Evolutionary conservation across 2,888 invertebrate genomes (phyloP).

Genomic region (Lumbricus terrestris): DNA sequence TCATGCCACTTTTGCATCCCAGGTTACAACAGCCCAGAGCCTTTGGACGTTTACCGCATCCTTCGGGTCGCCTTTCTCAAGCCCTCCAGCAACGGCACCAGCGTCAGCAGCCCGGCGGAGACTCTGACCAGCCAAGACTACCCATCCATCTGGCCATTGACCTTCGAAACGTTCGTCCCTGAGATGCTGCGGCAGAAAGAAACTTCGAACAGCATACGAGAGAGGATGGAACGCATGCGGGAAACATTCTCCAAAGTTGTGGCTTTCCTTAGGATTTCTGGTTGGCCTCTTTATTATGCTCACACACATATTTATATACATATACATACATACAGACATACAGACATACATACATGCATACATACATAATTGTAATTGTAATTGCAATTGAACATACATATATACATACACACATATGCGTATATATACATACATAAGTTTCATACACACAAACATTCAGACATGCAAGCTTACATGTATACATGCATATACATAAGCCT

Average conservation of each 20-base stretch:
- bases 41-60: constrained; percentile 36
- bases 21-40: constrained; percentile 31
- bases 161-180: constrained; percentile 41
- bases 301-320: neutral
- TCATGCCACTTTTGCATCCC: constrained; percentile 35
- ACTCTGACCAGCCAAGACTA: neutral
- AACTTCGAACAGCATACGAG: constrained; percentile 21
- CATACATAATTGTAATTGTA: too few species aligned
- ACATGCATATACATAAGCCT: too few species aligned
- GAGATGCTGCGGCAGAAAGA: constrained; percentile 35
- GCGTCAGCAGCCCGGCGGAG: neutral
- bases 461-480: too few species aligned
- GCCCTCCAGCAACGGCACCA: constrained; percentile 18
- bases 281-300: constrained; percentile 18
- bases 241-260: constrained; percentile 36
- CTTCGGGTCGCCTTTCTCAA: constrained; percentile 29
- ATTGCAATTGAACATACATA: too few species aligned
- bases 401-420: neutral
- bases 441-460: too few species aligned
- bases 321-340: neutral
- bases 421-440: too few species aligned
- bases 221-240: constrained; percentile 39
- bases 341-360: neutral
- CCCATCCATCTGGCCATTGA: constrained; percentile 35
- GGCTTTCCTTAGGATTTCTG: constrained; percentile 34